Evolutionary conservation across 92 coral and sea anemone genomes (phyloP).

Genomic region (Zoanthus solanderi): DNA sequence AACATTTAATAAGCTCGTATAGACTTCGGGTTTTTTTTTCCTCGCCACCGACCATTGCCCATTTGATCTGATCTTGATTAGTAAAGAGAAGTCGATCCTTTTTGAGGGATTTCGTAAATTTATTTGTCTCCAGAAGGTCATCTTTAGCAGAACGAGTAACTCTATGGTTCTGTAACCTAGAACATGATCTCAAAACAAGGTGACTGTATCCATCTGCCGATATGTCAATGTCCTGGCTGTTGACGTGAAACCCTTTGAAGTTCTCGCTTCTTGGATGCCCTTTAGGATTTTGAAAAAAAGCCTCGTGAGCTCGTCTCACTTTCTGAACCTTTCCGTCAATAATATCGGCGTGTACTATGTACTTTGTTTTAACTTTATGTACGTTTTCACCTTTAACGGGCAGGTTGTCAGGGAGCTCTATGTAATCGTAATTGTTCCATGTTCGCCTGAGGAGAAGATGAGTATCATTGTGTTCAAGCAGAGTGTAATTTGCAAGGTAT

Average conservation of each 20-base stretch:
- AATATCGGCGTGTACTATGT: constrained; percentile 66
- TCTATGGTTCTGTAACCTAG: constrained; percentile 40
- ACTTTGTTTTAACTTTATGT: constrained; percentile 68
- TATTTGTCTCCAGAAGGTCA: constrained; percentile 5
- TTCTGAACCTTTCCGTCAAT: constrained; percentile 65
- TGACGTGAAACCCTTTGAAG: constrained; percentile 61
- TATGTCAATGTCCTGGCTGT: constrained; percentile 82
- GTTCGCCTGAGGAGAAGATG: constrained; percentile 70
- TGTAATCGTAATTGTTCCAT: constrained; percentile 87
- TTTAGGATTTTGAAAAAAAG: constrained; percentile 69
- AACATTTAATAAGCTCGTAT: constrained; percentile 88
- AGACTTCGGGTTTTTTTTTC: constrained; percentile 74
- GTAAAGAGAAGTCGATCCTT: constrained; percentile 74
- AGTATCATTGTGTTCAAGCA: constrained; percentile 67
- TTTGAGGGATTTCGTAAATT: constrained; percentile 51
- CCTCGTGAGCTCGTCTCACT: constrained; percentile 67
- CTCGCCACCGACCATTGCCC: constrained; percentile 77
- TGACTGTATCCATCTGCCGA: constrained; percentile 87
- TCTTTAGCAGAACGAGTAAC: constrained; percentile 50
- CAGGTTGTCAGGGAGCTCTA: constrained; percentile 75
- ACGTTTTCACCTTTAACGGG: constrained; percentile 79
- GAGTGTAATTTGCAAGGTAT: constrained; percentile 68
- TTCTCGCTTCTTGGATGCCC: constrained; percentile 81
- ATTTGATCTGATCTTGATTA: constrained; percentile 71
- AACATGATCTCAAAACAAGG: constrained; percentile 68